Percentiles rank a stretch among this genome's conserved stretches.
Evolutionary conservation across 2,888 invertebrate genomes (phyloP).

Genomic region (Atethmia centrago): DNA sequence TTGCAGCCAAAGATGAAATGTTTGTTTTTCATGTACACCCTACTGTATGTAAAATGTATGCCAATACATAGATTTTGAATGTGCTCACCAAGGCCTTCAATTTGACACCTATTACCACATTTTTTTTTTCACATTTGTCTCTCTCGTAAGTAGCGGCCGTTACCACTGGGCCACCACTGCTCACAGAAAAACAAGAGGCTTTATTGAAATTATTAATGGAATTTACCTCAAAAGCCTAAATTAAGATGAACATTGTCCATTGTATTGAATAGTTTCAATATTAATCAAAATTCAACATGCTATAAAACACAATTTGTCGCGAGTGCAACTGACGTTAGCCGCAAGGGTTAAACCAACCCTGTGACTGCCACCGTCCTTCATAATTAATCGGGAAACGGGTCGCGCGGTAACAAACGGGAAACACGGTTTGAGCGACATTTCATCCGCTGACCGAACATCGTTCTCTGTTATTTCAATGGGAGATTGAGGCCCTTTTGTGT

Average conservation of each 20-base stretch:
- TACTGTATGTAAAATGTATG: no score
- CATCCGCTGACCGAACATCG: conserved; percentile 67
- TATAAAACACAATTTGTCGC: conserved; percentile 65
- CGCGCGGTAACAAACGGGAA: conserved; percentile 68
- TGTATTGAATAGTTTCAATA: conserved; percentile 60
- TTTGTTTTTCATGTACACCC: no score
- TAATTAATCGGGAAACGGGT: conserved; percentile 76
- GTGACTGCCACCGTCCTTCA: conserved; percentile 69
- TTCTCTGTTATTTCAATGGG: conserved; percentile 69
- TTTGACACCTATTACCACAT: no score
- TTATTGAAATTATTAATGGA: conserved; percentile 11
- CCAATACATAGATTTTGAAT: no score
- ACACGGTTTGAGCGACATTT: conserved; percentile 64
- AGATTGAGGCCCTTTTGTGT: conserved; percentile 67
- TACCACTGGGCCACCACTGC: no score
- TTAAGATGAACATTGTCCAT: conserved; percentile 30
- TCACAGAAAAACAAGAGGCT: no score
- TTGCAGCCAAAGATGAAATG: no score
- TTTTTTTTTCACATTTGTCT: no score
- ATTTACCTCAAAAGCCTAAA: conserved; percentile 13
- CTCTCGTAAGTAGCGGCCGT: no score
- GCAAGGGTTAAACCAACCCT: conserved; percentile 70
- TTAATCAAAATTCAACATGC: conserved; percentile 64
- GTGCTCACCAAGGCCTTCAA: no score
- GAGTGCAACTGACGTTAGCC: conserved; percentile 71